Base-by-base conservation (phyloP, 1,140 invertebrate genomes). In the Anastrepha ludens region DNA sequence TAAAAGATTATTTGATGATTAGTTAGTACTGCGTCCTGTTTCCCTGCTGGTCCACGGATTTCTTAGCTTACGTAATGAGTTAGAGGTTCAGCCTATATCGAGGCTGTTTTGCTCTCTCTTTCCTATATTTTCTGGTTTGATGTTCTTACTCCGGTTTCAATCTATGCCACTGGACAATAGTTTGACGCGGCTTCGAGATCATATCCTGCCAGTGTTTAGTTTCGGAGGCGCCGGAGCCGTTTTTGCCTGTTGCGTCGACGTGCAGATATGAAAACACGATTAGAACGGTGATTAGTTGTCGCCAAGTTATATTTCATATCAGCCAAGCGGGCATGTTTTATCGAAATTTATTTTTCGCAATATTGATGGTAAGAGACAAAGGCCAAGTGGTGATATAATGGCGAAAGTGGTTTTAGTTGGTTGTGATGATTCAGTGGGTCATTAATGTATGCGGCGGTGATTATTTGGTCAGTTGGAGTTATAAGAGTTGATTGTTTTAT, bases 131-230 rank as follows among this genome's bases (percentile, higher is more conserved):
- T 7, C 17, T 9, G 13, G 1, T 55, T 62, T 87, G 67, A 20
- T 47, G 2, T 59, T 29, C 15, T 96, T 97, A 97, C 90, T 97
- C 97, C 3, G 97, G 97, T 93, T 97, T 97, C 89, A 97, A 94
- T 90, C 97, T 96, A 93, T 99, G 98, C 97, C 97, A 98, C 90
- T 98, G 97, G 8, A 98, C 97, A 88, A 98, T 97, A 87, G 97
- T 98, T 94, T 98, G 97, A 88, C 98, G 94, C 2, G 98, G 98
- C 92, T 98, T 99, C 59, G 97, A 98, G 88, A 99, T 98, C 98
- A 99, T 99, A 91, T 99, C 98, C 91, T 98, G 97, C 97, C 97
- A 98, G 91, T 98, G 98, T 93, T 98, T 98, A 2, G 98, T 98
- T 93, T 98, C 98, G 15, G 97, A 96, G 11, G 97, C 97, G 6